A percentile compares a stretch with the other conserved stretches of the same genome.
Conservation (phyloP, 2,888 invertebrate genomes). For the Idaea biselata region DNA sequence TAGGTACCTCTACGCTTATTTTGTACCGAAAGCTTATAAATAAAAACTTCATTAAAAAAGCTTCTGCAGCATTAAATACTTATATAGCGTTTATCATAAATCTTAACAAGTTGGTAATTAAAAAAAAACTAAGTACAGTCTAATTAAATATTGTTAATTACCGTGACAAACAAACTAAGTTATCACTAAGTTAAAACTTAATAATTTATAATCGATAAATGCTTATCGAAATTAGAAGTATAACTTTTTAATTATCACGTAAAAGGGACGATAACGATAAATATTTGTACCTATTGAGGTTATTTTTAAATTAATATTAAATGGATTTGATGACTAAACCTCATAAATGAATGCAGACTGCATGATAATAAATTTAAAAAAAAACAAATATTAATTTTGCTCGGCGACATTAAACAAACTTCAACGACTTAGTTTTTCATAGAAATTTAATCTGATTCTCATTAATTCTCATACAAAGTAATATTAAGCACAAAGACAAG, state of each 20-base stretch:
- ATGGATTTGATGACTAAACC: too few species aligned
- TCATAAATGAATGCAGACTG: too few species aligned
- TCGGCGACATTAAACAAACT: too few species aligned
- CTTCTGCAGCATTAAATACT: not conserved
- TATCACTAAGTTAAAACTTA: conserved; percentile 26
- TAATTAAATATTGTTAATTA: conserved; percentile 25
- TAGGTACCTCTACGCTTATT: too few species aligned
- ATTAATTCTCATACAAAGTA: not conserved
- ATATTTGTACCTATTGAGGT: not conserved
- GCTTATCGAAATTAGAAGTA: not conserved
- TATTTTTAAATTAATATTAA: too few species aligned
- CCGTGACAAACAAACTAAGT: conserved; percentile 20
- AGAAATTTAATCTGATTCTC: not conserved
- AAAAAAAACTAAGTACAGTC: conserved; percentile 9
- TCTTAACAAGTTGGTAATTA: not conserved
- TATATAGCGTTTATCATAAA: not conserved
- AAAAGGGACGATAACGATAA: not conserved
- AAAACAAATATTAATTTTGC: too few species aligned
- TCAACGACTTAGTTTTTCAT: not conserved
- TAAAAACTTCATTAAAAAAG: too few species aligned
- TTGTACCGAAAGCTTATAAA: too few species aligned
- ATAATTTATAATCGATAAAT: conserved; percentile 40
- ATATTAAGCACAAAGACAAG: not conserved
- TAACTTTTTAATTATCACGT: not conserved
- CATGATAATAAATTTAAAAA: too few species aligned